Evolutionary conservation across 2,888 invertebrate genomes (phyloP).

Genomic region (Dermolepida albohirtum): DNA sequence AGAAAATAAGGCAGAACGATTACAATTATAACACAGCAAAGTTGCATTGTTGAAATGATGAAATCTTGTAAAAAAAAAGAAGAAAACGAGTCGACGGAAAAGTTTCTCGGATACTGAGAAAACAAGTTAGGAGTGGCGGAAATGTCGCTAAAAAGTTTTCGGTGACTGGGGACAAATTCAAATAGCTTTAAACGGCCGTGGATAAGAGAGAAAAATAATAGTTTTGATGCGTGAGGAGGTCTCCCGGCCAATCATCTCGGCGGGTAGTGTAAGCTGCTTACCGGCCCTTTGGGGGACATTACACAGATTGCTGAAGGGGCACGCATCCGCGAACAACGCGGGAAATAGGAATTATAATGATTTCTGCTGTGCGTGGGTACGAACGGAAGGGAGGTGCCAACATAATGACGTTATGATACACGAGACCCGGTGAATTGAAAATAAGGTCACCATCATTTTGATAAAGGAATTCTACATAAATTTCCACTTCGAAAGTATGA

Average conservation of each 20-base stretch:
- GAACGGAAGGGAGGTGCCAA: constrained; percentile 21
- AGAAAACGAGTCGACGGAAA: constrained; percentile 25
- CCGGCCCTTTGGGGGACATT: constrained; percentile 61
- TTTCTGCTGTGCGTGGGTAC: constrained; percentile 45
- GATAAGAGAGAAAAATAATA: constrained; percentile 58
- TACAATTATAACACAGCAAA: constrained; percentile 36
- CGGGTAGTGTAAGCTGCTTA: constrained; percentile 61
- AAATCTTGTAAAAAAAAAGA: constrained; percentile 25
- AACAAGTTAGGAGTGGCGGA: constrained; percentile 33
- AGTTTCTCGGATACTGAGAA: constrained; percentile 23
- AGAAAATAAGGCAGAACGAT: constrained; percentile 32
- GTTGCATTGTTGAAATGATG: constrained; percentile 33
- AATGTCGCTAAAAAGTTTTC: constrained; percentile 52
- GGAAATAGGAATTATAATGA: constrained; percentile 54
- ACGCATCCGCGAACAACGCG: constrained; percentile 52
- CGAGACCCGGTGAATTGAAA: constrained; percentile 34
- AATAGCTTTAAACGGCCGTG: constrained; percentile 58
- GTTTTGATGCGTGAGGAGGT: constrained; percentile 55
- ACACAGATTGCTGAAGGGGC: constrained; percentile 61
- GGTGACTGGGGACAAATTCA: constrained; percentile 58
- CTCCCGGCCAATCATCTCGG: constrained; percentile 60
- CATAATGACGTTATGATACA: constrained; percentile 32
- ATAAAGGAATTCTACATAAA: constrained; percentile 16
- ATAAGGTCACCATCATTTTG: constrained; percentile 23
- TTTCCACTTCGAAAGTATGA: constrained; percentile 2